Evolutionary conservation across 2,888 invertebrate genomes (phyloP).

Genomic region (Spilarctia lutea): DNA sequence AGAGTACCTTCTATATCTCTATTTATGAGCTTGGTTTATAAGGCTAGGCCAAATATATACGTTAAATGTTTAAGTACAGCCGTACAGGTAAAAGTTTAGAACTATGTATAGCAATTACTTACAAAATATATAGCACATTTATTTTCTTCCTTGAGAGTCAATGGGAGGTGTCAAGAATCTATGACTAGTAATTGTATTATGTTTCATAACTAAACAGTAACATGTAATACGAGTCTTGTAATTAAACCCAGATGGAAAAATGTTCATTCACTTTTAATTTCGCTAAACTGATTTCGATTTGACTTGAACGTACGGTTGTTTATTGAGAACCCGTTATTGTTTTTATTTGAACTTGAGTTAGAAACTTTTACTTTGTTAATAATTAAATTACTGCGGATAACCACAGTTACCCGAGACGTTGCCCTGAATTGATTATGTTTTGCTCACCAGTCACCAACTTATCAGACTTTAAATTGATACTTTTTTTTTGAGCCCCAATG

Average conservation of each 20-base stretch:
- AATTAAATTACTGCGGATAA: not conserved
- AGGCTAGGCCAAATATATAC: not conserved
- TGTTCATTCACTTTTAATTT: slow-evolving; percentile 13
- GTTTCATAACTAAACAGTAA: slow-evolving; percentile 14
- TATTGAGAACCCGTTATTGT: not conserved
- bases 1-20: too few species aligned
- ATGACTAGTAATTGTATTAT: slow-evolving; percentile 1
- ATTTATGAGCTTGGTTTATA: too few species aligned
- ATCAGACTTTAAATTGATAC: too few species aligned
- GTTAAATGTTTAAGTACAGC: not conserved
- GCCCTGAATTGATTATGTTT: not conserved
- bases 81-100: not conserved
- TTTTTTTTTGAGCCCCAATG: too few species aligned
- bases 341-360: not conserved
- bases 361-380: not conserved
- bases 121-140: not conserved
- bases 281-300: not conserved
- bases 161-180: slow-evolving; percentile 10
- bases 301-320: not conserved
- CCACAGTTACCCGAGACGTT: not conserved
- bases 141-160: slow-evolving; percentile 13
- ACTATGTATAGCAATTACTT: not conserved
- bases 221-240: slow-evolving; percentile 12
- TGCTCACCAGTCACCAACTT: not conserved
- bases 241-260: slow-evolving; percentile 7